Percentiles rank a stretch among this genome's conserved stretches.
phyloP scores from a whole-genome alignment of 2,797 vertebrate species.

The Parauchenoglanis ngamensis region DNA sequence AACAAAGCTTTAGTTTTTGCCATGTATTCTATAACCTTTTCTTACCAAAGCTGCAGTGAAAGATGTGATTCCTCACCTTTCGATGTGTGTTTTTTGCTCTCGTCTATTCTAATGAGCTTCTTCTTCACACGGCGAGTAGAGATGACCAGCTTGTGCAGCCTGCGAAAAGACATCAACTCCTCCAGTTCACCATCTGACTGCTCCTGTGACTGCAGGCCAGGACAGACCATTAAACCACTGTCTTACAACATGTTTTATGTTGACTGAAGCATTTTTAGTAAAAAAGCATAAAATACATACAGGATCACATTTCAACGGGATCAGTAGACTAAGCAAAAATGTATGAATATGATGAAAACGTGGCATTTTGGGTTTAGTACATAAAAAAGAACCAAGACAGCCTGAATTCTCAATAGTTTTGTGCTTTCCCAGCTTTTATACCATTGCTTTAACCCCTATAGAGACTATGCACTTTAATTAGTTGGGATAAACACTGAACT shows the following conservation, averaged over 20 bases:
- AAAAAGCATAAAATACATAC: not conserved
- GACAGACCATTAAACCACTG: not conserved
- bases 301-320: not conserved
- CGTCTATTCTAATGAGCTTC: constrained; percentile 91
- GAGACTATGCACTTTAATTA: not conserved
- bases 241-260: not conserved
- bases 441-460: not conserved
- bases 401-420: not conserved
- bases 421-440: not conserved
- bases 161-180: constrained; percentile 88
- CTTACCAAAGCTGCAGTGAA: not conserved
- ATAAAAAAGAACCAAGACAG: not conserved
- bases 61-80: constrained; percentile 77
- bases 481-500: not conserved
- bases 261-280: not conserved
- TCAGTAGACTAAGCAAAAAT: not conserved
- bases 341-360: not conserved
- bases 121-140: constrained; percentile 92
- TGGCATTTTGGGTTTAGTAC: not conserved
- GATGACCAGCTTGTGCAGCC: constrained; percentile 92
- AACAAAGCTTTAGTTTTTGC: not conserved
- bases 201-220: constrained; percentile 82
- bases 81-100: constrained; percentile 81
- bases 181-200: constrained; percentile 91
- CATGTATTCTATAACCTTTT: not conserved